phyloP scores from a whole-genome alignment of 2,797 vertebrate species.

The Mormyrus proboscirostris region DNA sequence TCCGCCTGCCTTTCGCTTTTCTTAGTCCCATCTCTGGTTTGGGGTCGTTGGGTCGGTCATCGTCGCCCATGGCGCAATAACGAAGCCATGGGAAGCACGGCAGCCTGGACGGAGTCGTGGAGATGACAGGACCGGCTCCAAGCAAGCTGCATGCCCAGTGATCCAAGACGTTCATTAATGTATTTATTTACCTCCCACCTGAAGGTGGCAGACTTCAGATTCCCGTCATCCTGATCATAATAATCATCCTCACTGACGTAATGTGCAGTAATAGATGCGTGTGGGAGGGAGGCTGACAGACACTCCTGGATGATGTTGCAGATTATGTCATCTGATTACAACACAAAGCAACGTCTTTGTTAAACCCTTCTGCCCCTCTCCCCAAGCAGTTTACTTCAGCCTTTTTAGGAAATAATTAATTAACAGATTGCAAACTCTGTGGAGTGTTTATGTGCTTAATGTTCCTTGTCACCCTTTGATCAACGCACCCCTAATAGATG shows the following conservation, averaged over 20 bases:
- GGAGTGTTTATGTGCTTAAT: neutral
- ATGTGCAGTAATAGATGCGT: neutral
- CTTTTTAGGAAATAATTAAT: neutral
- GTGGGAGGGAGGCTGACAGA: neutral
- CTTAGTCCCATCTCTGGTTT: slow-evolving; percentile 60
- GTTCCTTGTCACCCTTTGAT: neutral
- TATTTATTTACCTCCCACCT: slow-evolving; percentile 8
- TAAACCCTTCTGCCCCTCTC: neutral
- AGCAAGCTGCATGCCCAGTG: neutral
- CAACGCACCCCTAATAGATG: neutral
- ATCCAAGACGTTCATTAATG: neutral
- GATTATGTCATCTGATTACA: neutral
- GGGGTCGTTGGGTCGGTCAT: slow-evolving; percentile 39
- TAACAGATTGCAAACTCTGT: neutral
- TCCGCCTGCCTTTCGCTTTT: slow-evolving; percentile 45
- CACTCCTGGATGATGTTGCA: neutral
- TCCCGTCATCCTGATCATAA: neutral
- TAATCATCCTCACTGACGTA: neutral
- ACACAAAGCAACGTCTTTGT: neutral
- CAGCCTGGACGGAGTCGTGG: neutral
- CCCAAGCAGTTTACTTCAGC: neutral
- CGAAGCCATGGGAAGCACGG: neutral
- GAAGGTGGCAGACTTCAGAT: neutral
- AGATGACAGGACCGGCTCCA: neutral
- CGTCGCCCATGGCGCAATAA: neutral